phyloP scores from a whole-genome alignment of 2,113 vertebrate genomes.

The Petaurus breviceps region DNA sequence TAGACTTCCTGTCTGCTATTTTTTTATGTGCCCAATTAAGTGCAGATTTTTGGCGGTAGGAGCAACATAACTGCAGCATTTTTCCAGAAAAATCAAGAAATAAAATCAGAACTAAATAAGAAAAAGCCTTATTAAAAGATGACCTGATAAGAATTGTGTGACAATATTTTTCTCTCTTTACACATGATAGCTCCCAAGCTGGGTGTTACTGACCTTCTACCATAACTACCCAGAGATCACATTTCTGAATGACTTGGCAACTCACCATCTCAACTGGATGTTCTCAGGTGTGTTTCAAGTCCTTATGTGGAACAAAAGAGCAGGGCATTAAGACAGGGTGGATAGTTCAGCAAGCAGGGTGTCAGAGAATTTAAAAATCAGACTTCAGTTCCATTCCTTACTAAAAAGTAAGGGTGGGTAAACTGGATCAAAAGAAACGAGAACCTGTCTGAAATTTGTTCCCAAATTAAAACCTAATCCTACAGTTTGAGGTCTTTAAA shows the following conservation, averaged over 20 bases:
- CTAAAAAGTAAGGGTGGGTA: conserved; percentile 15
- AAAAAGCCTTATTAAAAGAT: conserved; percentile 73
- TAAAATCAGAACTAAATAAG: conserved; percentile 77
- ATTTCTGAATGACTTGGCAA: conserved; percentile 40
- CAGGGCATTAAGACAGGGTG: conserved; percentile 2
- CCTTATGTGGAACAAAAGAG: conserved; percentile 50
- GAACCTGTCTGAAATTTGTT: neutral
- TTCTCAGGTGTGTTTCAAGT: conserved; percentile 41
- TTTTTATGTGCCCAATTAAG: conserved; percentile 85
- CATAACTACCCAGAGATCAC: neutral
- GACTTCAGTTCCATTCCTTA: conserved; percentile 37
- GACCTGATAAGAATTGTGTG: conserved; percentile 71
- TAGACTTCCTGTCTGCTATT: conserved; percentile 84
- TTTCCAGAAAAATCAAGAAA: conserved; percentile 83
- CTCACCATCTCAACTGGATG: conserved; percentile 11
- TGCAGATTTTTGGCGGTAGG: conserved; percentile 83
- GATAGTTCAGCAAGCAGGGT: conserved; percentile 5
- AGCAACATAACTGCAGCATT: conserved; percentile 73
- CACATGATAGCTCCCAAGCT: conserved; percentile 47
- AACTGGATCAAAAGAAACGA: conserved; percentile 58
- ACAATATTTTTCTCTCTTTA: conserved; percentile 58
- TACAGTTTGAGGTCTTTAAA: conserved; percentile 10
- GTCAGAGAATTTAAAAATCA: conserved; percentile 53
- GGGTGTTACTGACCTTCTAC: conserved; percentile 27
- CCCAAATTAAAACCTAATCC: conserved; percentile 46